These are phyloP conservation scores for Schlechtendalia chinensis DNA, from an alignment of 1,140 invertebrate species.

Conservation along the genomic window DNA sequence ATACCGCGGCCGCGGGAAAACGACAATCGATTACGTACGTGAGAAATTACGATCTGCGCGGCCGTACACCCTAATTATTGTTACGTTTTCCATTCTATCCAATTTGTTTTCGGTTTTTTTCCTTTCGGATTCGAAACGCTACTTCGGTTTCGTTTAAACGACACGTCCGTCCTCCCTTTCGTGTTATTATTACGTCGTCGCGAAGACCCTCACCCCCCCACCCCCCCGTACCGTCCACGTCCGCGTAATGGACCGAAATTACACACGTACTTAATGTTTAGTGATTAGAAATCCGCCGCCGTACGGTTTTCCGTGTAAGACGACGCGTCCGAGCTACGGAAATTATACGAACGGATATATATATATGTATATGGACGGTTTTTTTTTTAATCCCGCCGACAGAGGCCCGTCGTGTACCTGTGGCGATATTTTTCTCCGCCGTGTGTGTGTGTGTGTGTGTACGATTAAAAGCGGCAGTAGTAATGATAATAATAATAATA, in stretches of 20 bases:
- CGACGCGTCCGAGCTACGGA: constrained; percentile 7
- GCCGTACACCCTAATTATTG: no score
- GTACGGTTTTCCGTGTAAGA: neutral
- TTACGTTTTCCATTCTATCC: neutral
- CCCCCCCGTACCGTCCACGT: no score
- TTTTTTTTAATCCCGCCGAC: constrained; percentile 12
- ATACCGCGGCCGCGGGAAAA: neutral
- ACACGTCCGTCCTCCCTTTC: neutral
- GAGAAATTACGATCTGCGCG: no score
- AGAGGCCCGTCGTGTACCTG: no score
- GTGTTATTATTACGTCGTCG: neutral
- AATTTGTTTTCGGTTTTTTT: no score
- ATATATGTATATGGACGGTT: no score
- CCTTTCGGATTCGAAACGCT: no score
- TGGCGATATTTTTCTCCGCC: no score
- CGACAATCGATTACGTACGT: neutral
- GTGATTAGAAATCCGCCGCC: constrained; percentile 46
- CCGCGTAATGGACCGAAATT: constrained; percentile 46
- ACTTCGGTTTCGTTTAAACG: constrained; percentile 3
- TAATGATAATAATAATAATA: constrained; percentile 9
- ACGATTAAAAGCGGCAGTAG: constrained; percentile 19
- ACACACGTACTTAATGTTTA: constrained; percentile 44
- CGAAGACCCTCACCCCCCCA: no score
- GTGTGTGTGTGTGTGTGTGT: no score
- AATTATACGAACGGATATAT: constrained; percentile 7